Base-by-base conservation (phyloP, 1,140 invertebrate genomes). In the Drosophila pseudoobscura region DNA sequence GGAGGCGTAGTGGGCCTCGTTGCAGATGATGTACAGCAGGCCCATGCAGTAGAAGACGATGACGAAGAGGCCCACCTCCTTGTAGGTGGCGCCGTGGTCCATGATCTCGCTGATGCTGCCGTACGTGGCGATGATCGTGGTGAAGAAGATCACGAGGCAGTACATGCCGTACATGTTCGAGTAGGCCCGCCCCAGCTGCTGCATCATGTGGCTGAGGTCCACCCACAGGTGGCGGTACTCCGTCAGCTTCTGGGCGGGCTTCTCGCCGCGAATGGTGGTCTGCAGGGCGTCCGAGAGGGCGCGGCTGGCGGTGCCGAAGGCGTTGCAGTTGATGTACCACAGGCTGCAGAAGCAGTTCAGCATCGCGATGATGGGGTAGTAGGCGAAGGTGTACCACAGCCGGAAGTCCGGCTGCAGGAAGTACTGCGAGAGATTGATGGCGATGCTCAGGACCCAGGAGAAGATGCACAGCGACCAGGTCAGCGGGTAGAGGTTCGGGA, bases 161-260 rank as follows among this genome's bases (percentile, higher is more conserved):
- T 94, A 95, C 78, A 95, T 94, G 13, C 94, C 94, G 71, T 95
- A 95, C 94, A 95, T 95, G 69, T 95, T 95, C 22, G 94, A 94
- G 80, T 95, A 95, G 2, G 94, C 94, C 46, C 93, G 92, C 43
- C 94, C 94, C 49, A 95, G 84, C 75, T 95, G 94, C 84, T 95
- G 94, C 94, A 95, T 95, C 94, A 95, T 94, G 78, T 95, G 94
- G 13, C 94, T 94, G 8, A 95, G 84, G 80, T 95, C 94, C 1
- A 95, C 94, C 94, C 94, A 95, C 41, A 95, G 83, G 83, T 94
- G 93, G 8, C 94, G 92, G 80, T 94, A 95, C 68, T 94, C 94
- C 0, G 93, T 94, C 20, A 95, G 87, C 70, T 94, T 93, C 46
- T 93, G 88, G 11, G 94, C 93, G 0, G 94, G 93, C 70, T 94